Percentiles rank a stretch among this genome's conserved stretches.
Evolutionary conservation across 2,113 vertebrate genomes (phyloP).

Genomic region (Chunga burmeisteri): DNA sequence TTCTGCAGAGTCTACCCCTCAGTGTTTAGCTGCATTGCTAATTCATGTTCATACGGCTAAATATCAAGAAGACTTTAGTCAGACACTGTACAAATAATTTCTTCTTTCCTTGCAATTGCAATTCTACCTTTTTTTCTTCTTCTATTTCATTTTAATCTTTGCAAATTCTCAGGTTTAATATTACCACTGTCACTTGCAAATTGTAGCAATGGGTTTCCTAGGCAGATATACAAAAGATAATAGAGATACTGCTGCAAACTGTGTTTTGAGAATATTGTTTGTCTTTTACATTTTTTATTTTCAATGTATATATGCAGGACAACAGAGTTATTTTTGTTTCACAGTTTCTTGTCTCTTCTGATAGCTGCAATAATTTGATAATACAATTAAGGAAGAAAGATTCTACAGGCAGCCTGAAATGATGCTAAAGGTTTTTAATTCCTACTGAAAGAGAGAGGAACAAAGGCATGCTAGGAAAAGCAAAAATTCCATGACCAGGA

Average conservation of each 20-base stretch:
- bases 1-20: background rate
- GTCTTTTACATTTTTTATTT: background rate
- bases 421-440: background rate
- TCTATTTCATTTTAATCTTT: background rate
- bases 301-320: background rate
- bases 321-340: background rate
- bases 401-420: background rate
- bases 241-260: background rate
- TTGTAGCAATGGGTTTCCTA: background rate
- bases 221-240: background rate
- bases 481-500: background rate
- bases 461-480: background rate
- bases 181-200: background rate
- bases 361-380: background rate
- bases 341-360: background rate
- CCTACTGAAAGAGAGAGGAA: background rate
- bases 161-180: background rate
- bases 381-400: background rate
- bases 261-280: background rate
- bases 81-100: background rate
- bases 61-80: background rate
- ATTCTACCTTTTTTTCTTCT: background rate
- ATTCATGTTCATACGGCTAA: background rate
- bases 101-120: background rate
- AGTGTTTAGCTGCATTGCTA: background rate